A percentile compares a stretch with the other conserved stretches of the same genome.
These are phyloP conservation scores for Drosophila prosaltans DNA, from an alignment of 1,140 invertebrate species.

Conservation along the genomic window DNA sequence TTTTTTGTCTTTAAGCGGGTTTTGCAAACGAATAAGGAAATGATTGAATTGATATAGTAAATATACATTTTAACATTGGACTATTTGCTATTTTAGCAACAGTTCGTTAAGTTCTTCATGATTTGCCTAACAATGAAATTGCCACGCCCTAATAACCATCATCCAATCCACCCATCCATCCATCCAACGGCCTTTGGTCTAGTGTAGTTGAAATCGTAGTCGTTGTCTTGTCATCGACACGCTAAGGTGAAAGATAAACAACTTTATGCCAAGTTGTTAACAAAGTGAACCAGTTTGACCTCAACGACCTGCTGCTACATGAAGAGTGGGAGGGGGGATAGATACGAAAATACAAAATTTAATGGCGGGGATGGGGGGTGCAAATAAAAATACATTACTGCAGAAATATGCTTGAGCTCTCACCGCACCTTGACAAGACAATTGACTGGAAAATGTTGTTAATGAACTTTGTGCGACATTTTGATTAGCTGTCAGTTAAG, in stretches of 20 bases:
- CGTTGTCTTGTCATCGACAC: conserved; percentile 71
- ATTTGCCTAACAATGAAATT: conserved; percentile 68
- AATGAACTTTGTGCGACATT: conserved; percentile 80
- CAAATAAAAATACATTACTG: conserved; percentile 59
- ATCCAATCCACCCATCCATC: too few species aligned
- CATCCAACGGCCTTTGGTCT: too few species aligned
- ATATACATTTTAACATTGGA: neutral
- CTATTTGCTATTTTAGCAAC: conserved; percentile 34
- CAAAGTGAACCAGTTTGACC: conserved; percentile 67
- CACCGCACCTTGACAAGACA: conserved; percentile 54
- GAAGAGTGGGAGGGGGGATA: too few species aligned
- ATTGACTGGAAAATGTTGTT: conserved; percentile 80
- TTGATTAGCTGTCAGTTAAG: conserved; percentile 68
- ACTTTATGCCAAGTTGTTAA: conserved; percentile 78
- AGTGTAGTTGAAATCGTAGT: conserved; percentile 18
- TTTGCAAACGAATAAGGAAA: neutral
- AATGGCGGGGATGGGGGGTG: conserved; percentile 17
- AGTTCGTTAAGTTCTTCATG: conserved; percentile 71
- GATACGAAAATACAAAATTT: too few species aligned
- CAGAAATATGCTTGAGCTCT: conserved; percentile 60
- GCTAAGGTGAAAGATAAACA: conserved; percentile 75
- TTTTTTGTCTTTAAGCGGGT: too few species aligned
- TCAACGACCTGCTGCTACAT: conserved; percentile 28
- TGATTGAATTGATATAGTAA: neutral
- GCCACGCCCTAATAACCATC: neutral